Evolutionary conservation across 2,113 vertebrate species (phyloP).

Genomic region (Cairina moschata): DNA sequence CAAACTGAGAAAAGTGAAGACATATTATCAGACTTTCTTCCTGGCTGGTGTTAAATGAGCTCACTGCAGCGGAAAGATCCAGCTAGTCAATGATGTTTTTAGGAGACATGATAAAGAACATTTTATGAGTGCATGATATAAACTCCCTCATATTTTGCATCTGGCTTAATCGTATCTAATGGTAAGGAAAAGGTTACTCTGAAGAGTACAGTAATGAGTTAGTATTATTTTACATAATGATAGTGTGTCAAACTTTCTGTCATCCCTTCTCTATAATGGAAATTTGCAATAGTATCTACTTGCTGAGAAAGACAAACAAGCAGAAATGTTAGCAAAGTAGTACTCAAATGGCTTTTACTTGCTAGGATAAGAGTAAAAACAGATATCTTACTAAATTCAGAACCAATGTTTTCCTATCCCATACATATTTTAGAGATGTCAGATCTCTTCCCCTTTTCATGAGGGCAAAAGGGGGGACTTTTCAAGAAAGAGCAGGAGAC

Average conservation of each 20-base stretch:
- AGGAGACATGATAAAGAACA: not conserved
- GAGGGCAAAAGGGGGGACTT: not conserved
- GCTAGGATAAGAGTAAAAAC: not conserved
- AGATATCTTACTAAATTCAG: not conserved
- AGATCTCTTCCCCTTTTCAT: not conserved
- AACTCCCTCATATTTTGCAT: not conserved
- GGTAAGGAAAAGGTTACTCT: not conserved
- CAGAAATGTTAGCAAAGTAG: not conserved
- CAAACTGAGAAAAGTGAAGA: not conserved
- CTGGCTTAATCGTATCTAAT: not conserved
- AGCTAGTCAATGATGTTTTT: not conserved
- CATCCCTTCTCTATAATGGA: not conserved
- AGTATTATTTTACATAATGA: not conserved
- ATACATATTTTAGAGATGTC: not conserved
- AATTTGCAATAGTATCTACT: not conserved
- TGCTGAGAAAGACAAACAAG: not conserved
- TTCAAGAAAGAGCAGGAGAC: not conserved
- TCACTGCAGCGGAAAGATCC: not conserved
- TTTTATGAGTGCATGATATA: not conserved
- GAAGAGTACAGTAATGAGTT: not conserved
- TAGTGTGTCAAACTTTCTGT: not conserved
- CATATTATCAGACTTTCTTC: not conserved
- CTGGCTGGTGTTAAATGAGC: not conserved
- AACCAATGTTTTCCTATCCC: not conserved
- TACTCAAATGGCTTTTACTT: not conserved